Evolutionary conservation across 2,888 invertebrate species (phyloP).

Genomic region (Amblyjoppa proteus): DNA sequence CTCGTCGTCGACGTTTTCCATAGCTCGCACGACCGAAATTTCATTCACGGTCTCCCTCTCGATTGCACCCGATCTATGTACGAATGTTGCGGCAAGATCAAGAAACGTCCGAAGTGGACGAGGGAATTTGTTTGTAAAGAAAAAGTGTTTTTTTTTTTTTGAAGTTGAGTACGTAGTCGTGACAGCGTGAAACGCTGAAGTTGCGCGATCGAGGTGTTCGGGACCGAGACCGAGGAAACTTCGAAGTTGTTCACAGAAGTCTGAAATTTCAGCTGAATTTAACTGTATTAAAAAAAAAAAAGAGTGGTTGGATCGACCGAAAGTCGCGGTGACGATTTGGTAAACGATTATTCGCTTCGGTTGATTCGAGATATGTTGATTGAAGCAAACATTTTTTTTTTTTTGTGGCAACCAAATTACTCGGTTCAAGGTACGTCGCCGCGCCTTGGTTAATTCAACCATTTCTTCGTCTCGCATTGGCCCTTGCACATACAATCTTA

Average conservation of each 20-base stretch:
- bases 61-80: constrained; percentile 37
- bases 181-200: background rate
- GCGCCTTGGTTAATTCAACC: too few species aligned
- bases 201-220: too few species aligned
- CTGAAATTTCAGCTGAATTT: background rate
- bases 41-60: constrained; percentile 30
- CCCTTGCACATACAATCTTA: too few species aligned
- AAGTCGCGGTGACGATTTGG: too few species aligned
- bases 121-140: background rate
- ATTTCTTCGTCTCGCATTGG: too few species aligned
- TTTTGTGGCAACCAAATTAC: background rate
- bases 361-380: too few species aligned
- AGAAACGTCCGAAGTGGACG: background rate
- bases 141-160: too few species aligned
- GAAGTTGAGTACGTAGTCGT: background rate
- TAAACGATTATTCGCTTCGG: too few species aligned
- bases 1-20: constrained; percentile 42
- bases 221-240: background rate
- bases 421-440: background rate
- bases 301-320: too few species aligned
- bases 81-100: constrained; percentile 19
- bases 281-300: background rate
- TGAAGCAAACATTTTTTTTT: background rate
- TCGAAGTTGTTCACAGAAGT: background rate
- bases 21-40: constrained; percentile 51